Base-by-base conservation (phyloP, 1,140 invertebrate genomes). In the Drosophila erecta region DNA sequence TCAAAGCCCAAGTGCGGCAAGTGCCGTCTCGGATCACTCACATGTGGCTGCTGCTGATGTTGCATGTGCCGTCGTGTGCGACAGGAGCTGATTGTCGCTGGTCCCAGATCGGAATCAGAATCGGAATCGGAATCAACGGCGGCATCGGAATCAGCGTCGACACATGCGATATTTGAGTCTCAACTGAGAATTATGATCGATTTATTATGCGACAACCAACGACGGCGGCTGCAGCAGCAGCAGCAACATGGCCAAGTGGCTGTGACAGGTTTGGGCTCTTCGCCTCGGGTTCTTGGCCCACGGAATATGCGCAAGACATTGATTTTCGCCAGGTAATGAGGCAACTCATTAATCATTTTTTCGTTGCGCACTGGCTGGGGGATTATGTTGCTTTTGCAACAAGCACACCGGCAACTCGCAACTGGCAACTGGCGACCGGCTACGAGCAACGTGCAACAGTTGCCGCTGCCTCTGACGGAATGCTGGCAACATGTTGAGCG, bases 301-400 rank as follows among this genome's bases (percentile, higher is more conserved):
- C 55, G 61, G 81, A 80, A 77, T 79, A 86, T 84, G 76, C 66
- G 84, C 76, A 77, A 77, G 85, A 89, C 84, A 89, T 89, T 89
- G 84, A 89, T 89, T 89, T 84, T 89, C 80, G 84, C 80, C 65
- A 90, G 73, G 84, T 89, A 89, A 89, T 89, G 84, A 89, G 84
- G 85, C 73, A 90, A 80, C 84, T 89, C 84, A 89, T 89, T 89
- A 89, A 89, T 89, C 84, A 89, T 89, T 89, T 84, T 90, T 84
- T 80, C 49, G 57, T 80, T 77, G 62, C 58, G 74, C 69, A 83
- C 62, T 59, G 79, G 64, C 70, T 83, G 65, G 72, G 61, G 73
- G 64, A 76, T 77, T 76, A 77, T 77, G 64, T 77, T 75, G 73
- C 53, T 41, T 58, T 33, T 56, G 51, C 33, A 38, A 35, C 70